Percentiles rank a stretch among this genome's conserved stretches.
Evolutionary conservation across 2,888 invertebrate species (phyloP).

Genomic region (Tupiocoris notatus): DNA sequence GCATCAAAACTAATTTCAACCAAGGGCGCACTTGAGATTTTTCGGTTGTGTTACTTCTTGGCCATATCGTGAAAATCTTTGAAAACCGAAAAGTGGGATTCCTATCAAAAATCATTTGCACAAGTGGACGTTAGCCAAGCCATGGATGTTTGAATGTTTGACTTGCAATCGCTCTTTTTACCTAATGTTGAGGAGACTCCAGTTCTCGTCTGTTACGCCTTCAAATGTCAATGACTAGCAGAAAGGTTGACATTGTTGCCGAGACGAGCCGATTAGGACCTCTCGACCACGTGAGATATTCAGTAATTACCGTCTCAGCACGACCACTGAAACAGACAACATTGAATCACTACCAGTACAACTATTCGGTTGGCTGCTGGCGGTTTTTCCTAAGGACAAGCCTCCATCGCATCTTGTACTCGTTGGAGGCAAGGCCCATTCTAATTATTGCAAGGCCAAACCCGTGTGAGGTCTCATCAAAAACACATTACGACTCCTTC

Average conservation of each 20-base stretch:
- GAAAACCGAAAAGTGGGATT: no score
- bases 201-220: no score
- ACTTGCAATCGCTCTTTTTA: no score
- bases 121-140: no score
- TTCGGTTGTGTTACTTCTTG: no score
- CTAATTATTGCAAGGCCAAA: conserved; percentile 40
- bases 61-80: no score
- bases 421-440: conserved; percentile 9
- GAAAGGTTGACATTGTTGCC: conserved; percentile 6
- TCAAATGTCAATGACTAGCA: not conserved
- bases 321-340: not conserved
- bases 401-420: conserved; percentile 3
- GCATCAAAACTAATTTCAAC: no score
- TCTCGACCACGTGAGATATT: conserved; percentile 38
- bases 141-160: no score
- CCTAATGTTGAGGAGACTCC: no score
- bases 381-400: conserved; percentile 27
- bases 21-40: no score
- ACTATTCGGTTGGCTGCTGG: conserved; percentile 15
- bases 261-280: not conserved
- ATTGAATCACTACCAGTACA: not conserved
- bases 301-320: conserved; percentile 30
- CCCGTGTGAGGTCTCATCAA: conserved; percentile 43
- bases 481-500: conserved; percentile 39
- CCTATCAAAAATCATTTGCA: no score